Conservation (phyloP, 2,888 invertebrate genomes). For the Protophormia terraenovae region DNA sequence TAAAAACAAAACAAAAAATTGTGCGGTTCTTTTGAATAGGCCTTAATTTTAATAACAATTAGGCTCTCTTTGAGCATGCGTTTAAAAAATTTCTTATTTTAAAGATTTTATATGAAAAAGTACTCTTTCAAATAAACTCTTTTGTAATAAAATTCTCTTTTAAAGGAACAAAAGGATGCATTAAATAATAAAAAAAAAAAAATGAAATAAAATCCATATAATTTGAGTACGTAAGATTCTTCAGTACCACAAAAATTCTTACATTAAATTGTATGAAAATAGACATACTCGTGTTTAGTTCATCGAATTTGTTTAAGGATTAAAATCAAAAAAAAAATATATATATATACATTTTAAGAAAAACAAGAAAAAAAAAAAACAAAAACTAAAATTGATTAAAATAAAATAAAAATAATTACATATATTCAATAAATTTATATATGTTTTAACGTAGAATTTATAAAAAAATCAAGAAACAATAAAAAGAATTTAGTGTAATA, state of each 20-base stretch:
- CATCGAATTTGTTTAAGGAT: slow-evolving; percentile 33
- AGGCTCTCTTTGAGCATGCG: slow-evolving; percentile 45
- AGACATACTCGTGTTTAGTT: slow-evolving; percentile 48
- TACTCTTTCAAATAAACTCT: neutral
- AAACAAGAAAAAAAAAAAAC: neutral
- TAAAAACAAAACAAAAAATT: neutral
- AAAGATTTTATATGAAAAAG: neutral
- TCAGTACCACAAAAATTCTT: slow-evolving; percentile 36
- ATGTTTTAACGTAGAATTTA: neutral
- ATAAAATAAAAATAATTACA: neutral
- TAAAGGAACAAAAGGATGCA: slow-evolving; percentile 47
- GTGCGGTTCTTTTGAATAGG: slow-evolving; percentile 29
- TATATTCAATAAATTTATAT: no score
- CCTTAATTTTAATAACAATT: neutral
- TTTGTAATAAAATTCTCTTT: neutral
- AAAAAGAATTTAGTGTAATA: neutral
- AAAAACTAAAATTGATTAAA: neutral
- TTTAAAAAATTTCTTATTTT: neutral
- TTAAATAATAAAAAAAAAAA: slow-evolving; percentile 11
- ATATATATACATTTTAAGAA: no score
- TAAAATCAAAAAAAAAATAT: neutral
- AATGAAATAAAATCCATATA: slow-evolving; percentile 34
- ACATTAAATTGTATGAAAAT: slow-evolving; percentile 49
- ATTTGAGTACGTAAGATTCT: slow-evolving; percentile 50
- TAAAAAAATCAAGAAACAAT: neutral